These are phyloP conservation scores for Diarsia dahlii DNA, from an alignment of 2,888 invertebrate species.

Conservation along the genomic window DNA sequence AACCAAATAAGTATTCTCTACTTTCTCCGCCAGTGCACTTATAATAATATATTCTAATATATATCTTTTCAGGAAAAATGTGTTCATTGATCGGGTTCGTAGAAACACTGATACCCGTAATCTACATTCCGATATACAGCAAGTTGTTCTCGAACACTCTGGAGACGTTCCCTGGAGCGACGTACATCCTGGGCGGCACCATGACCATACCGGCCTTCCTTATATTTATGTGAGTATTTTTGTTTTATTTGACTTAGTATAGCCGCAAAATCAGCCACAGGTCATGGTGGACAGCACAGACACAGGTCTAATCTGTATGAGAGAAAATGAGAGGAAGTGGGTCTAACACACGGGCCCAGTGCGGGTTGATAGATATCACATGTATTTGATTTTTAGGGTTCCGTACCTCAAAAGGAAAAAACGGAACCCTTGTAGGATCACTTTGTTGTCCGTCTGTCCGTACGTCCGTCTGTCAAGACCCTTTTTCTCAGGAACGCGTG, in stretches of 20 bases:
- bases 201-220: constrained; percentile 87
- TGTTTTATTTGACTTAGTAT: background rate
- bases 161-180: constrained; percentile 85
- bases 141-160: constrained; percentile 86
- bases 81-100: constrained; percentile 90
- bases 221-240: constrained; percentile 86
- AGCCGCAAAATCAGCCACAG: no score
- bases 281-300: no score
- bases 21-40: background rate
- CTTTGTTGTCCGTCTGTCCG: no score
- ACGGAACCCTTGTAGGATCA: no score
- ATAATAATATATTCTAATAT: background rate
- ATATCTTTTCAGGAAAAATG: constrained; percentile 86
- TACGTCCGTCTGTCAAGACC: no score
- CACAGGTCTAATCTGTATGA: no score
- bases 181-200: constrained; percentile 86
- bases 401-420: no score
- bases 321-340: no score
- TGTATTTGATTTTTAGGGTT: no score
- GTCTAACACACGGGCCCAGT: no score
- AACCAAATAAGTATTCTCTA: background rate
- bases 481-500: no score
- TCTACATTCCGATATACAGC: constrained; percentile 89
- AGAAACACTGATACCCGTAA: constrained; percentile 88
- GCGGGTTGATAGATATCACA: no score